Conservation (phyloP, 2,113 vertebrate species). For the Ictidomys tridecemlineatus region DNA sequence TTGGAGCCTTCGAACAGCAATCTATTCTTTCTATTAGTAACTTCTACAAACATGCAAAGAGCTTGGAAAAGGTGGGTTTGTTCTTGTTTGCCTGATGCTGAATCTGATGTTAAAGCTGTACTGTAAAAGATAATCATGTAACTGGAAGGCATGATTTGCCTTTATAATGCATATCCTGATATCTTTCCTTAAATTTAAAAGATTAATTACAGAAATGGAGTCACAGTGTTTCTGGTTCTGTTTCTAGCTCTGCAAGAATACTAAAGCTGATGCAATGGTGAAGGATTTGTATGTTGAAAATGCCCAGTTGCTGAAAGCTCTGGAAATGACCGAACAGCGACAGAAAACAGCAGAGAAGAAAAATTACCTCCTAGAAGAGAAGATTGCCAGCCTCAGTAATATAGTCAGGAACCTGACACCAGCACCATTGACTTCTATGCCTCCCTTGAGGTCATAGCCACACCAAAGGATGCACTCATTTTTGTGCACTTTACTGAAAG, state of each 20-base stretch:
- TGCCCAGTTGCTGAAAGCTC: constrained; percentile 92
- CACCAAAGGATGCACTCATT: constrained; percentile 50
- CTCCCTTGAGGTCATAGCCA: constrained; percentile 86
- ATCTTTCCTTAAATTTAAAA: constrained; percentile 17
- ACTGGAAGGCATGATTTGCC: constrained; percentile 31
- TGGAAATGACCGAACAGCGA: constrained; percentile 93
- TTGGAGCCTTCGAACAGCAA: neutral
- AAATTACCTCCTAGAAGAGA: constrained; percentile 96
- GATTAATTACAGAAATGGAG: constrained; percentile 55
- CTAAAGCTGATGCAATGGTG: constrained; percentile 92
- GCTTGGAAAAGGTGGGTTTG: constrained; percentile 30
- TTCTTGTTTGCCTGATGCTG: neutral
- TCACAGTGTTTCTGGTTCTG: constrained; percentile 79
- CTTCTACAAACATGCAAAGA: constrained; percentile 41
- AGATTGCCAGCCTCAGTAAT: constrained; percentile 95
- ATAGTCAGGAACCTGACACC: constrained; percentile 94
- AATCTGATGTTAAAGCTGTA: neutral
- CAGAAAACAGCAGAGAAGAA: constrained; percentile 94
- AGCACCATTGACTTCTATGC: constrained; percentile 82
- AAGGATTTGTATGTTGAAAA: constrained; percentile 97
- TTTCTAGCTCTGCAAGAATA: constrained; percentile 92
- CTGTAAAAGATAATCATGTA: constrained; percentile 35
- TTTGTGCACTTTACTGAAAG: constrained; percentile 83
- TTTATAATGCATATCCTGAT: constrained; percentile 31
- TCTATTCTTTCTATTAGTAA: constrained; percentile 48